Conservation (phyloP, 1,140 invertebrate species). For the Heliconius congener region DNA sequence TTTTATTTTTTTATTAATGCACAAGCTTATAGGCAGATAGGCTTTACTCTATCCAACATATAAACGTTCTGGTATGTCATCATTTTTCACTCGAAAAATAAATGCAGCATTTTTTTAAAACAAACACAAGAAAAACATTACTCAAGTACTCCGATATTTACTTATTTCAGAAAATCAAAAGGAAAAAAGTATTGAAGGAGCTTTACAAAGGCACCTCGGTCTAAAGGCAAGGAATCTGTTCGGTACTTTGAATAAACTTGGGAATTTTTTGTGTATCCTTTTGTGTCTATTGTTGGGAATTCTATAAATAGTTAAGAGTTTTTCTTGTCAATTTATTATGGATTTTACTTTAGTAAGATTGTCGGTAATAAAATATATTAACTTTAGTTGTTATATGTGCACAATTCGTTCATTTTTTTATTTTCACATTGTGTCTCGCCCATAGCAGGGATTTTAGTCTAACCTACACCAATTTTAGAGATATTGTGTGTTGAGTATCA, state of each 20-base stretch:
- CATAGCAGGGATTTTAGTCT: too few relatives aligned
- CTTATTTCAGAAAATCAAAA: slow-evolving; percentile 3
- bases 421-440: too few relatives aligned
- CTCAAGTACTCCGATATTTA: not conserved
- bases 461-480: too few relatives aligned
- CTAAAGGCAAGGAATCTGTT: not conserved
- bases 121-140: not conserved
- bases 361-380: not conserved
- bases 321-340: slow-evolving; percentile 4
- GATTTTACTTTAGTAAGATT: not conserved
- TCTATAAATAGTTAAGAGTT: slow-evolving; percentile 10
- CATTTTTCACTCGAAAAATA: not conserved
- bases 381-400: not conserved
- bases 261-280: slow-evolving; percentile 7
- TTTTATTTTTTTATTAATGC: too few relatives aligned
- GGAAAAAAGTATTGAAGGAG: not conserved
- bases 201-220: slow-evolving; percentile 1
- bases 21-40: too few relatives aligned
- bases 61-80: too few relatives aligned
- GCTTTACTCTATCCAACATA: too few relatives aligned
- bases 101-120: not conserved
- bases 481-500: too few relatives aligned
- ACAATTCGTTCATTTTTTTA: too few relatives aligned
- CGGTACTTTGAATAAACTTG: slow-evolving; percentile 12
- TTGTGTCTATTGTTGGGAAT: slow-evolving; percentile 2